Conservation (phyloP, 2,113 vertebrate genomes). For the Albula goreensis region DNA sequence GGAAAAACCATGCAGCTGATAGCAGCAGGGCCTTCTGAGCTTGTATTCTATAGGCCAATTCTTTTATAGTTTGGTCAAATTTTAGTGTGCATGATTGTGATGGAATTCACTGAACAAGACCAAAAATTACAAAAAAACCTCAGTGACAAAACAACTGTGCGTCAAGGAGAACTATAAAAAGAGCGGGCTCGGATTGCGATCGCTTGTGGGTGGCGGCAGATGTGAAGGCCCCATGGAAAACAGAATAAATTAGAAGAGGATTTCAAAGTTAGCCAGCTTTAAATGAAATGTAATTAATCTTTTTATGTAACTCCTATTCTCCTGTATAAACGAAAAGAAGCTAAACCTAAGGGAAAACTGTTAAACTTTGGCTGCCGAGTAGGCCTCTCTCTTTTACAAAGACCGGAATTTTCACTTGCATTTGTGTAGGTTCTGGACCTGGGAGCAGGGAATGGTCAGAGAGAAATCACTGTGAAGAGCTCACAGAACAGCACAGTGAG, state of each 20-base stretch:
- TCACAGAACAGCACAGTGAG: not conserved
- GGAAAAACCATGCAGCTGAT: not conserved
- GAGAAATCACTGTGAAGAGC: not conserved
- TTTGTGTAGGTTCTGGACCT: not conserved
- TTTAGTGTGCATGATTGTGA: not conserved
- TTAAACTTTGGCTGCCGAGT: not conserved
- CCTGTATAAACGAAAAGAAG: not conserved
- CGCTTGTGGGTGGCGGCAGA: not conserved
- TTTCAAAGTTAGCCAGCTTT: not conserved
- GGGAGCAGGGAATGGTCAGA: not conserved
- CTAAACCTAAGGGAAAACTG: not conserved
- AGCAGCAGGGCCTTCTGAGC: not conserved
- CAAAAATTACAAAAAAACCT: not conserved
- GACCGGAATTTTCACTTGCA: not conserved
- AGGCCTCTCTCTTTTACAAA: not conserved
- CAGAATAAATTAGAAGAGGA: not conserved
- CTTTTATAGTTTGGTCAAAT: not conserved
- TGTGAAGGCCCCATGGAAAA: not conserved
- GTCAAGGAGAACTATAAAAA: not conserved
- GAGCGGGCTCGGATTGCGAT: too few relatives aligned
- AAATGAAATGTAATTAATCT: not conserved
- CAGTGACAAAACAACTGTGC: not conserved
- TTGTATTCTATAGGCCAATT: not conserved
- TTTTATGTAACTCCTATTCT: not conserved
- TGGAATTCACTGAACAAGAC: not conserved